Evolutionary conservation across 2,797 vertebrate genomes (phyloP), one percentile per base, ranked within the genome.

Genomic region (Phrynocephalus guinanensis): DNA sequence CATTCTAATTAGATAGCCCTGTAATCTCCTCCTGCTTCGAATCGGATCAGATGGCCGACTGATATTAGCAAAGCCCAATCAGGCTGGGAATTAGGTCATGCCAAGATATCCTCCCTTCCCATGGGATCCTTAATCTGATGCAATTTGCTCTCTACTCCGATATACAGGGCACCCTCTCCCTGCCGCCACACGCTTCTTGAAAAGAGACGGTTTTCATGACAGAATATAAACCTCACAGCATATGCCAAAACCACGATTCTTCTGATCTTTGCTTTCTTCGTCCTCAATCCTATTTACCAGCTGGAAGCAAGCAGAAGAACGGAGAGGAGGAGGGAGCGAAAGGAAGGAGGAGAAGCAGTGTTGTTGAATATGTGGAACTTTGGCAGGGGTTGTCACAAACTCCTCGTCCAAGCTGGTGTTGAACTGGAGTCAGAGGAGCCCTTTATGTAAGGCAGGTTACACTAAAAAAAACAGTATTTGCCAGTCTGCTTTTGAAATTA

Each of bases 21-120:
- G 68, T 92, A 94, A 94, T 93, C 91, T 93, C 86, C 77, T 88
- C 71, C 88, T 86, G 81, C 86, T 93, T 89, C 90, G 89, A 78
- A 90, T 93, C 86, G 90, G 84, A 90, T 94, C 83, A 88, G 79
- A 76, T 82, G 78, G 67, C 90, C 87, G 88, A 88, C 82, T 13
- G 18, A 70, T 92, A 85, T 88, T 92, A 94, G 87, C 87, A 94
- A 90, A 90, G 78, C 78, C 80, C 82, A 81, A 85, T 92, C 86
- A 88, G 75, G 79, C n/a, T 83, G 87, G 90, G 85, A 92, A 93
- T 83, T 91, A 88, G 84, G 91, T 93, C 90, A 90, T 30, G 75
- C 90, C 73, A 90, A 85, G 88, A 90, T 90, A 72, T 66, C 13
- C 60, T 80, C 7, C 0, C 0, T 78, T 56, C 86, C 77, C 60